Evolutionary conservation across 2,113 vertebrate species (phyloP), one percentile per base, ranked within the genome.

Genomic region (Plecturocebus donacophilus): DNA sequence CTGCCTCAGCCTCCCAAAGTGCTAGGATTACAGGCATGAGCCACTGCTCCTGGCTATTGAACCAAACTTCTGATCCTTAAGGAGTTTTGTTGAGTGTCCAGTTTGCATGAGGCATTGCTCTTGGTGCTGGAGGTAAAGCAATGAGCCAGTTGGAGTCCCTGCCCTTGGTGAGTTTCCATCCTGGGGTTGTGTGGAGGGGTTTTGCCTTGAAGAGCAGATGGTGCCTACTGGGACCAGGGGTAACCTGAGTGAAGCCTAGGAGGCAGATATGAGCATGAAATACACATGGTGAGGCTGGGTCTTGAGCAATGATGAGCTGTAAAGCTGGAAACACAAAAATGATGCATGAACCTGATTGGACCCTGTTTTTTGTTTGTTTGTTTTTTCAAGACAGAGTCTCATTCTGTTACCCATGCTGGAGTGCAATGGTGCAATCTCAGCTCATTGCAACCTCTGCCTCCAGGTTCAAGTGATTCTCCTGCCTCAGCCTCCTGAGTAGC

Each of bases 281-380:
- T 23, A 35, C 19, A 21, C 8, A 1, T 20, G 54, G 70, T 32
- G 40, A 30, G 49, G 32, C 49, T 7, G 20, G 16, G 13, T 7
- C 17, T 16, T 82, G 14, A 20, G 38, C 45, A 73, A 20, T 1
- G 13, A 19, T 27, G 19, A 21, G 45, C 11, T 1, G 1, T 75
- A 13, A 30, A 5, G 20, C 2, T 7, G 47, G 87, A 56, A 45
- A n/a, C 13, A 12, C 20, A 23, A 6, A 35, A 27, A 5, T 5
- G 2, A 3, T 14, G 20, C 12, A 0, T 21, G 58, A 80, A 32
- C 45, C 56, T 16, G 2, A 5, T 20, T 30, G 35, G 58, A 2
- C 27, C 47, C 7, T 40, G 17, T 68, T 21, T 81, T 52, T 52
- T 52, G 5, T 17, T 52, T 52, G 49, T 52, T 52, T 52, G 49